Percentiles rank a stretch among this genome's conserved stretches.
These are phyloP conservation scores for Cheiracanthium punctorium DNA, from an alignment of 2,888 invertebrate genomes.

Conservation along the genomic window DNA sequence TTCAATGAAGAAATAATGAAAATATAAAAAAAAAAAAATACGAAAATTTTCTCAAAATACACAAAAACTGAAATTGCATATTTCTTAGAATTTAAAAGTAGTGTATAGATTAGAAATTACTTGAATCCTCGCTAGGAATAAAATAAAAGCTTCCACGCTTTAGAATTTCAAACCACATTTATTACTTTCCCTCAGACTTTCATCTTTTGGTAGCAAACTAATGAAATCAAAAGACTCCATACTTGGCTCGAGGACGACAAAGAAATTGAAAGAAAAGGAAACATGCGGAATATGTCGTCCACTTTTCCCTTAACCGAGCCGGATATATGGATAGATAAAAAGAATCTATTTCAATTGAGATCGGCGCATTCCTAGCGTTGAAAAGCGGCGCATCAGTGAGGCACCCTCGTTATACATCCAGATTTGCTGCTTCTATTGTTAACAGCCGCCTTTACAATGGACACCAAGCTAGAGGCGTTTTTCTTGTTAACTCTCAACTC, in stretches of 20 bases:
- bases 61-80: not conserved
- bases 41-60: not conserved
- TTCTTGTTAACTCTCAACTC: slow-evolving; percentile 69
- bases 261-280: slow-evolving; percentile 50
- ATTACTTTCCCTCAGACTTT: slow-evolving; percentile 57
- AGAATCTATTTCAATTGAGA: slow-evolving; percentile 66
- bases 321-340: slow-evolving; percentile 48
- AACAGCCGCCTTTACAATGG: slow-evolving; percentile 56
- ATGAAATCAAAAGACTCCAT: slow-evolving; percentile 58
- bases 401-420: slow-evolving; percentile 63
- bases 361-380: slow-evolving; percentile 45
- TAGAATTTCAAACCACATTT: slow-evolving; percentile 40
- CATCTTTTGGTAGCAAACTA: slow-evolving; percentile 45
- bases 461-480: slow-evolving; percentile 54
- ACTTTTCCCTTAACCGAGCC: slow-evolving; percentile 55
- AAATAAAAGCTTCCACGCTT: slow-evolving; percentile 5
- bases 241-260: slow-evolving; percentile 33
- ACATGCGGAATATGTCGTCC: slow-evolving; percentile 48
- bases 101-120: slow-evolving; percentile 23
- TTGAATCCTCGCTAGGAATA: slow-evolving; percentile 17
- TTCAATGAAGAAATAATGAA: too few species aligned
- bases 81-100: not conserved
- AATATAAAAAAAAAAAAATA: not conserved
- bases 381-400: slow-evolving; percentile 55
- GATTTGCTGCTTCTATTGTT: slow-evolving; percentile 68